Conservation (phyloP, 2,888 invertebrate species). For the Oithona nana region DNA sequence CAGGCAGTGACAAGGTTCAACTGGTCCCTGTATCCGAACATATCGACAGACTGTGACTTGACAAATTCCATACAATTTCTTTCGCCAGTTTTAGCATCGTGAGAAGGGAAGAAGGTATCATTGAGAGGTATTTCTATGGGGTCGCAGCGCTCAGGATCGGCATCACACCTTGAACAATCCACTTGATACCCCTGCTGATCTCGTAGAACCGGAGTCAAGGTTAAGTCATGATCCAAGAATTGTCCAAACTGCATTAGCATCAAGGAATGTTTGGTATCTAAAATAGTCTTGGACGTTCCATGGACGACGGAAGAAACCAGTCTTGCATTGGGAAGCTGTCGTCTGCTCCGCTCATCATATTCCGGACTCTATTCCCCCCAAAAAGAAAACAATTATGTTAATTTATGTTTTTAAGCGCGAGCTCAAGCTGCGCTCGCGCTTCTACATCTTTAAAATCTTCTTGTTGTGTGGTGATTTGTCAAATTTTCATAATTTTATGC, state of each 20-base stretch:
- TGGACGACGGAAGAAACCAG: too few species aligned
- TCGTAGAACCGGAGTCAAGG: slow-evolving; percentile 14
- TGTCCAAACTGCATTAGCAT: slow-evolving; percentile 15
- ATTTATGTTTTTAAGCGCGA: too few species aligned
- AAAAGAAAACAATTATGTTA: too few species aligned
- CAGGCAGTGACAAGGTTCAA: slow-evolving; percentile 81
- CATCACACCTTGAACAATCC: neutral
- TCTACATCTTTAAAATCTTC: too few species aligned
- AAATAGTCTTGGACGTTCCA: too few species aligned
- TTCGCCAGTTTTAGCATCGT: neutral
- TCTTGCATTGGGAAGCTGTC: too few species aligned
- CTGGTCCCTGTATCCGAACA: slow-evolving; percentile 37
- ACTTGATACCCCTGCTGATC: neutral
- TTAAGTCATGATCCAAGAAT: slow-evolving; percentile 18
- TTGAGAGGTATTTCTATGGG: slow-evolving; percentile 13
- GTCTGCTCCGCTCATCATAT: too few species aligned
- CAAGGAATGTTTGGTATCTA: slow-evolving; percentile 1
- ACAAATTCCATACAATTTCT: neutral
- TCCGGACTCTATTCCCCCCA: too few species aligned
- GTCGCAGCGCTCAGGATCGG: slow-evolving; percentile 3
- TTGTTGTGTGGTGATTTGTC: too few species aligned
- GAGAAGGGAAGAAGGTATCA: slow-evolving; percentile 14
- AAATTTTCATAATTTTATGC: too few species aligned
- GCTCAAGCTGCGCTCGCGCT: too few species aligned
- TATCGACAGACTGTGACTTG: neutral